Base-by-base conservation (phyloP, 2,888 invertebrate genomes). In the Andrena camellia region DNA sequence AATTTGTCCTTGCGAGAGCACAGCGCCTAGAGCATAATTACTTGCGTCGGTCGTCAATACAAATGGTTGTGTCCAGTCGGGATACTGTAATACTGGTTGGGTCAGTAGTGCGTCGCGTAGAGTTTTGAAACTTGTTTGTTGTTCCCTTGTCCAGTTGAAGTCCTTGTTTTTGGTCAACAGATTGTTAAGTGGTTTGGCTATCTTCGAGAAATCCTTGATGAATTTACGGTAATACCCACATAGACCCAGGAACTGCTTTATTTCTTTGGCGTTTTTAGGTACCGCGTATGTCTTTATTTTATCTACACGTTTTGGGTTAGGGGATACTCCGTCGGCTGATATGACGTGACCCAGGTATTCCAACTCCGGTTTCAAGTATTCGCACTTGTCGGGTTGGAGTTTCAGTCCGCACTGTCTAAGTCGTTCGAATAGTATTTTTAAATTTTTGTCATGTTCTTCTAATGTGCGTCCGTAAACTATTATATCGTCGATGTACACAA, bases 161-260 rank as follows among this genome's bases (percentile, higher is more conserved):
- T n/a, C 23, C 0, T 1, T 33, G 7, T 67, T 52, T 5, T 78
- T 78, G 7, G 1, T 71, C 29, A 66, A 4, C 0, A 79, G 10
- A 3, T 48, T 10, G 0, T 52, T 79, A 0, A 78, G 57, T 17
- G 66, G 70, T 26, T 78, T 78, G 0, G 78, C 67, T 5, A 48
- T 20, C 17, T 67, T 72, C 2, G 78, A 29, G 7, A 73, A 73
- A 7, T 78, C 20, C 5, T 63, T 29, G 0, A 78, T n/a, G 2
- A 78, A 78, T 42, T 66, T 63, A 0, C 67, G 5, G 5, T 67
- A 78, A 13, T 78, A 78, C 2, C 78, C 67, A 13, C 48, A 57
- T 0, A 73, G 20, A 6, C 73, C 64, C 7, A 73, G 33, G 26
- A 74, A 74, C 2, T 23, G 20, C 20, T 59, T 23, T 10, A 67